phyloP scores from a whole-genome alignment of 2,113 vertebrate genomes.

The Alosa alosa region DNA sequence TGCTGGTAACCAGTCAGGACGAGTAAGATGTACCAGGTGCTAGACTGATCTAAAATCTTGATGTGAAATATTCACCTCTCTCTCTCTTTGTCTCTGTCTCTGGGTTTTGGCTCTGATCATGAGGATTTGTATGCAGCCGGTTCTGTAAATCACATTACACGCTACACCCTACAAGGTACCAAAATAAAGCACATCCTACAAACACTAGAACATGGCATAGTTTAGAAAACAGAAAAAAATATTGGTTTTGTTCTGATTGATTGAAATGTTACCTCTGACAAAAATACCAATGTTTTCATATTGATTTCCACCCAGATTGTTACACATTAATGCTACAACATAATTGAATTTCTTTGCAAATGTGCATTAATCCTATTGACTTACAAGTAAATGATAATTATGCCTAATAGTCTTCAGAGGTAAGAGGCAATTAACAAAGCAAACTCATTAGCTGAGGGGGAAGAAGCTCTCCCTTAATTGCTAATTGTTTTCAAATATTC shows the following conservation, averaged over 20 bases:
- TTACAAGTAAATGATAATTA: constrained; percentile 45
- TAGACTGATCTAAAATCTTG: too few relatives aligned
- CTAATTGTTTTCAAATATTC: constrained; percentile 55
- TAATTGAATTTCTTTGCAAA: constrained; percentile 34
- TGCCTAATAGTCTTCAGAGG: constrained; percentile 44
- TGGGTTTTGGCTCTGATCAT: not conserved
- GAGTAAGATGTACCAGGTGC: too few relatives aligned
- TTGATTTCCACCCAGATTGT: not conserved
- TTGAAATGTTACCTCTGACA: not conserved
- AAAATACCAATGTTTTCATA: constrained; percentile 20
- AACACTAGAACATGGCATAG: not conserved
- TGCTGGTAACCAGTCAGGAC: not conserved
- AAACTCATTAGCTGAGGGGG: constrained; percentile 49
- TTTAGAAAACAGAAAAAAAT: not conserved
- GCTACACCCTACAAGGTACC: not conserved
- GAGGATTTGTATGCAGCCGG: not conserved
- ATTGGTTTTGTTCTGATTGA: not conserved
- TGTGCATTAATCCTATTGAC: constrained; percentile 41
- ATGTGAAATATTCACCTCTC: too few relatives aligned
- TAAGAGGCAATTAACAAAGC: constrained; percentile 51
- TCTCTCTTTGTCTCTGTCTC: too few relatives aligned
- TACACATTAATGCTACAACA: constrained; percentile 29
- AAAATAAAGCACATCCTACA: not conserved
- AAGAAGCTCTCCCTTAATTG: constrained; percentile 33
- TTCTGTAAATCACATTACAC: not conserved